phyloP scores from a whole-genome alignment of 2,113 vertebrate species.

The Ancistrus triradiatus region DNA sequence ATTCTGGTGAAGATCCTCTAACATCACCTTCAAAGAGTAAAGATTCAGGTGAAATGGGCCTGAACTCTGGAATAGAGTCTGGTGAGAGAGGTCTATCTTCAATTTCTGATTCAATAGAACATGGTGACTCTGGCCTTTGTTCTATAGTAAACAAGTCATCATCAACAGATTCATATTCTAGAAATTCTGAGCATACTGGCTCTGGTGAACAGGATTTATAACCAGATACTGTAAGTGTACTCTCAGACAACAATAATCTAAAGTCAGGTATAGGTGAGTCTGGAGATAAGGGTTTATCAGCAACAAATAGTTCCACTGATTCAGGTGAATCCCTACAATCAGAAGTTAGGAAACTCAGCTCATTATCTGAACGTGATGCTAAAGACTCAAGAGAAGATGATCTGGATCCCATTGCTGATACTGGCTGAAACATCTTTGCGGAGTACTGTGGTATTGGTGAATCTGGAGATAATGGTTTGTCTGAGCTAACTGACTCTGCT shows the following conservation, averaged over 20 bases:
- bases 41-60: neutral
- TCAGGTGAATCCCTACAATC: constrained; percentile 50
- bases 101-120: constrained; percentile 42
- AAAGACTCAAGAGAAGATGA: constrained; percentile 36
- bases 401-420: no score
- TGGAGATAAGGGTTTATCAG: constrained; percentile 31
- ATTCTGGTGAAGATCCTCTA: constrained; percentile 38
- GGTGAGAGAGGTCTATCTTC: constrained; percentile 31
- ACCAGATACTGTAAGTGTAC: constrained; percentile 35
- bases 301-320: constrained; percentile 43
- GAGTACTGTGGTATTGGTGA: no score
- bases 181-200: constrained; percentile 1
- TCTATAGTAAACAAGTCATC: constrained; percentile 43
- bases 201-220: constrained; percentile 17
- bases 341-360: constrained; percentile 17
- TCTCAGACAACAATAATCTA: neutral
- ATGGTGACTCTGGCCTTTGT: constrained; percentile 49
- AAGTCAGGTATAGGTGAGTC: constrained; percentile 45
- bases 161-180: constrained; percentile 9
- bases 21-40: neutral
- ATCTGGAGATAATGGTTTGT: constrained; percentile 1
- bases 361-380: constrained; percentile 37
- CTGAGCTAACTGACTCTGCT: constrained; percentile 32
- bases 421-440: no score
- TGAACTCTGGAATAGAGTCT: constrained; percentile 45